These are phyloP conservation scores for Amblyjoppa proteus DNA, from an alignment of 2,888 invertebrate genomes.

Conservation along the genomic window DNA sequence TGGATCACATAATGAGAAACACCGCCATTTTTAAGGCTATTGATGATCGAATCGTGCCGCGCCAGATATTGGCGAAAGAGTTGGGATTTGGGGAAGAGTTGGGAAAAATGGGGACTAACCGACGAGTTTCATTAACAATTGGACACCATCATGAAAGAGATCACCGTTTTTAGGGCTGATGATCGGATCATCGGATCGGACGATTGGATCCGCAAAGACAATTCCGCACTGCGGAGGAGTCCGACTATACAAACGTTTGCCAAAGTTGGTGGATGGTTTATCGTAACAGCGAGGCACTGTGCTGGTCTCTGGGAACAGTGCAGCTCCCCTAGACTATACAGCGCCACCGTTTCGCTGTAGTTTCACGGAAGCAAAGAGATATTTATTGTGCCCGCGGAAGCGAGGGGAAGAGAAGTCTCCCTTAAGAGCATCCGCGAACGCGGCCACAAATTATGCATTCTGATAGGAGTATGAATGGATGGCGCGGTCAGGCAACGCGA, in stretches of 20 bases:
- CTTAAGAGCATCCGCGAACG: conserved; percentile 69
- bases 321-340: not conserved
- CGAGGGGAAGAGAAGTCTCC: conserved; percentile 55
- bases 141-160: not conserved
- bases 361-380: conserved; percentile 66
- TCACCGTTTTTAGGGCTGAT: not conserved
- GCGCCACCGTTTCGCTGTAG: conserved; percentile 34
- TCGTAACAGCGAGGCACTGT: not conserved
- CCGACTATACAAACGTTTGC: conserved; percentile 28
- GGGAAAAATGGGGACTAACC: not conserved
- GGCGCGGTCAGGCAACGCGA: conserved; percentile 43
- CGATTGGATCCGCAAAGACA: not conserved
- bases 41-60: too few relatives aligned
- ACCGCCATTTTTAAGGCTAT: too few relatives aligned
- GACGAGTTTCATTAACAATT: too few relatives aligned
- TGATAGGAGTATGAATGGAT: conserved; percentile 69
- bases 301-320: not conserved
- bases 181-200: not conserved
- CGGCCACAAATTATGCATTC: conserved; percentile 68
- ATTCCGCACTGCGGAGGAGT: not conserved
- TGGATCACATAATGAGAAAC: too few relatives aligned
- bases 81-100: not conserved
- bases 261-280: conserved; percentile 32
- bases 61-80: not conserved
- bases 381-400: conserved; percentile 65